A percentile compares a stretch with the other conserved stretches of the same genome.
These are phyloP conservation scores for Chamaedrilus cognettii DNA, from an alignment of 2,888 invertebrate species.

Conservation along the genomic window DNA sequence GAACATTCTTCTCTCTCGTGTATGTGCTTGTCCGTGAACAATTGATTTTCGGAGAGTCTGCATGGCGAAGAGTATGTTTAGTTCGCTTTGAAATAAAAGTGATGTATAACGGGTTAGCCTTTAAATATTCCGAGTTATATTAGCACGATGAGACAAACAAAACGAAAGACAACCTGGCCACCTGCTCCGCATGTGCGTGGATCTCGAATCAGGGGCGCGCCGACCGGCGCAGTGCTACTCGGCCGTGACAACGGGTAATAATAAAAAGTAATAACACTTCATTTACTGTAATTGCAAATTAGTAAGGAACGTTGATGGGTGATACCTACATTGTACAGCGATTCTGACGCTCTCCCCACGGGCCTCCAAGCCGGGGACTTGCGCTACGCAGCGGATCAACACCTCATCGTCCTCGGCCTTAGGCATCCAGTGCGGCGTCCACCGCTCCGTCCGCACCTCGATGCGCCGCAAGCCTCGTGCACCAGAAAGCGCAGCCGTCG, in stretches of 20 bases:
- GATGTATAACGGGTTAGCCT: too few species aligned
- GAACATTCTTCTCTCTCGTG: not conserved
- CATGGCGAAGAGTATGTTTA: not conserved
- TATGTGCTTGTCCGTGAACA: not conserved
- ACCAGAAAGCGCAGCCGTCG: not conserved
- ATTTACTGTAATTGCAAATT: too few species aligned
- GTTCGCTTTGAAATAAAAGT: not conserved
- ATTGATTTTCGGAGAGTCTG: constrained; percentile 11
- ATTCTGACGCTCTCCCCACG: not conserved
- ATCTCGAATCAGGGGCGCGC: too few species aligned
- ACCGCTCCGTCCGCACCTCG: constrained; percentile 18
- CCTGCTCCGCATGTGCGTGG: too few species aligned
- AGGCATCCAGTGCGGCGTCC: constrained; percentile 16
- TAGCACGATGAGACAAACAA: too few species aligned
- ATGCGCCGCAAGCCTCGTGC: constrained; percentile 5
- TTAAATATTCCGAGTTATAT: too few species aligned
- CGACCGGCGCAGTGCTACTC: too few species aligned
- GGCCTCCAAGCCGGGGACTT: constrained; percentile 23
- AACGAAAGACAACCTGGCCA: too few species aligned
- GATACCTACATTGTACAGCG: constrained; percentile 5
- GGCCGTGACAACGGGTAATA: too few species aligned
- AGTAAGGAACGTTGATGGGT: not conserved
- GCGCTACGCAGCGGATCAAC: constrained; percentile 21
- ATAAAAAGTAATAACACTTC: too few species aligned
- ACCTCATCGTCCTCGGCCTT: constrained; percentile 22